Percentiles rank a stretch among this genome's conserved stretches.
These are phyloP conservation scores for Drosophila athabasca DNA, from an alignment of 1,140 invertebrate genomes.

Conservation along the genomic window DNA sequence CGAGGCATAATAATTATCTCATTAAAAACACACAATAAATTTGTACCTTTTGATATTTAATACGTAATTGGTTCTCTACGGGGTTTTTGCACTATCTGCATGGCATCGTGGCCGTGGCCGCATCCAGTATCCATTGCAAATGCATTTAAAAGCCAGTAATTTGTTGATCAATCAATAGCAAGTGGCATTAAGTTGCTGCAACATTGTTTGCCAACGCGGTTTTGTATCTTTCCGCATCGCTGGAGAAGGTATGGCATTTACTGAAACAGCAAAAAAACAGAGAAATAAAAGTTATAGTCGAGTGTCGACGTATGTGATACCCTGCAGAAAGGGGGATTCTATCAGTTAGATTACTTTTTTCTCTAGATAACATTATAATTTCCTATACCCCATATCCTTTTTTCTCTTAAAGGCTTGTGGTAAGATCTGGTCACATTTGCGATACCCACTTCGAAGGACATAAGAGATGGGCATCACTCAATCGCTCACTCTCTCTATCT, in stretches of 20 bases:
- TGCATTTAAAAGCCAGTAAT: slow-evolving; percentile 31
- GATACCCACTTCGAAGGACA: background rate
- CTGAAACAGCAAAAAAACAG: slow-evolving; percentile 3
- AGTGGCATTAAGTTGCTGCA: slow-evolving; percentile 24
- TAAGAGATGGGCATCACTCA: slow-evolving; percentile 31
- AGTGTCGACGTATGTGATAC: too few relatives aligned
- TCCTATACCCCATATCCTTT: too few relatives aligned
- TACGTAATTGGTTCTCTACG: slow-evolving; percentile 28
- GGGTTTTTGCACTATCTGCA: background rate
- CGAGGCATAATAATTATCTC: background rate
- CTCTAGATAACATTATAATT: background rate
- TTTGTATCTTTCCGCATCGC: slow-evolving; percentile 28
- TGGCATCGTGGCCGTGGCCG: background rate
- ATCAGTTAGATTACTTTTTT: background rate
- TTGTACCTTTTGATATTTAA: background rate
- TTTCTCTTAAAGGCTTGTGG: too few relatives aligned
- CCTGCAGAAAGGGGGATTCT: too few relatives aligned
- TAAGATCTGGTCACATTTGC: too few relatives aligned
- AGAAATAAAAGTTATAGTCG: background rate
- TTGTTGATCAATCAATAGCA: slow-evolving; percentile 49
- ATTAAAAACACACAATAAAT: background rate
- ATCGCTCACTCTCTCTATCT: slow-evolving; percentile 5
- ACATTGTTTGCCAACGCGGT: slow-evolving; percentile 26
- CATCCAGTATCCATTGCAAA: slow-evolving; percentile 17
- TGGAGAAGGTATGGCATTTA: background rate